Evolutionary conservation across 2,888 invertebrate genomes (phyloP).

Genomic region (Nephrotoma guestfalica): DNA sequence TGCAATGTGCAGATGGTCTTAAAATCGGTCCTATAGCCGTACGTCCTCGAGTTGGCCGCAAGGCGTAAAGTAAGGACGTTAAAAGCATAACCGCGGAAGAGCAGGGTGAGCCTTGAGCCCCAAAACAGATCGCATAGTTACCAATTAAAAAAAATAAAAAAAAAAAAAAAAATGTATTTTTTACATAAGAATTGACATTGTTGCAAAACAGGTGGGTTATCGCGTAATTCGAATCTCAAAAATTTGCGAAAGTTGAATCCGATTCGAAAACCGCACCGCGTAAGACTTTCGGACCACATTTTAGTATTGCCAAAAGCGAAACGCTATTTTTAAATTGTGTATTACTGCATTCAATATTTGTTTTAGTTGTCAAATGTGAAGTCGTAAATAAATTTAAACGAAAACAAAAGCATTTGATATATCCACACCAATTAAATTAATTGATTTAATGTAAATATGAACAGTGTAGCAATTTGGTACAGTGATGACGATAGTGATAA

Average conservation of each 20-base stretch:
- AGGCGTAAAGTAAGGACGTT: no score
- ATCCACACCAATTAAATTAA: not conserved
- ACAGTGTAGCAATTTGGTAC: not conserved
- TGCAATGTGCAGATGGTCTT: no score
- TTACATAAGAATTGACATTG: no score
- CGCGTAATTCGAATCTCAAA: not conserved
- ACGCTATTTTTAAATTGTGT: not conserved
- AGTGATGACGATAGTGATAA: not conserved
- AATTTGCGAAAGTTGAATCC: not conserved
- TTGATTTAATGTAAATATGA: not conserved
- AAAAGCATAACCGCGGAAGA: no score
- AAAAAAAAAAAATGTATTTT: no score
- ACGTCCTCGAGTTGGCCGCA: no score
- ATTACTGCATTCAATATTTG: not conserved
- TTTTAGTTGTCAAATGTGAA: not conserved
- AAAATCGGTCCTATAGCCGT: no score
- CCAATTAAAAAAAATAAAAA: no score
- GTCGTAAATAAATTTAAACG: not conserved
- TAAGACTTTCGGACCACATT: not conserved
- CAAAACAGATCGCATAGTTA: no score
- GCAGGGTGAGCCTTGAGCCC: no score
- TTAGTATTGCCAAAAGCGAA: not conserved
- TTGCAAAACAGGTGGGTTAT: no score
- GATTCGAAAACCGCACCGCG: not conserved
- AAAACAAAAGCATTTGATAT: not conserved